Conservation (phyloP, 2,113 vertebrate genomes). For the Arizona elegans region DNA sequence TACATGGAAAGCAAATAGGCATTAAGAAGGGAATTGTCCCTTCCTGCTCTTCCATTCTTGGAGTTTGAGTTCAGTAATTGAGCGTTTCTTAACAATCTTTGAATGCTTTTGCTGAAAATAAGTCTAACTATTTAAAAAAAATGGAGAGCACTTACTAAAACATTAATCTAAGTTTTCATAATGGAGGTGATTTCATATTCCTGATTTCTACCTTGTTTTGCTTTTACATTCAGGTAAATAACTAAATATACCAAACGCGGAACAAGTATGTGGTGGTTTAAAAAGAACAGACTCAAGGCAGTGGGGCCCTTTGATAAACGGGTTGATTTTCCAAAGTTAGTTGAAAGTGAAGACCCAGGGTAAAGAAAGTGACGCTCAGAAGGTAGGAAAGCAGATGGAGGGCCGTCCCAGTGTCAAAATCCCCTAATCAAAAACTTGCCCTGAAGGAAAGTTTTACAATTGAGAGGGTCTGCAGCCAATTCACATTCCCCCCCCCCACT, state of each 20-base stretch:
- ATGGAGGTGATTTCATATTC: background rate
- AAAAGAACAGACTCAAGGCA: background rate
- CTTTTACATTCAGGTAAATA: background rate
- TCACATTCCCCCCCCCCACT: background rate
- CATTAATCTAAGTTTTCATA: background rate
- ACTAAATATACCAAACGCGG: no score
- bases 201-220: background rate
- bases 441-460: background rate
- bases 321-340: background rate
- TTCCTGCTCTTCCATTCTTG: background rate
- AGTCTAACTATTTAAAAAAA: background rate
- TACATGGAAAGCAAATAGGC: background rate
- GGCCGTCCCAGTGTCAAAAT: background rate
- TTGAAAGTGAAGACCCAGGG: background rate
- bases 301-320: no score
- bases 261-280: background rate
- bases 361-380: background rate
- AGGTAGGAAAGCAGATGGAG: background rate
- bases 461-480: background rate
- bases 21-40: background rate
- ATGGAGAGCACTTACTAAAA: background rate
- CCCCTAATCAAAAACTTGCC: background rate
- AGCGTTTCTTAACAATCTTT: background rate
- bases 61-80: background rate
- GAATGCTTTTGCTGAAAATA: background rate